A percentile compares a stretch with the other conserved stretches of the same genome.
Evolutionary conservation across 2,113 vertebrate genomes (phyloP).

Genomic region (Myocastor coypus): DNA sequence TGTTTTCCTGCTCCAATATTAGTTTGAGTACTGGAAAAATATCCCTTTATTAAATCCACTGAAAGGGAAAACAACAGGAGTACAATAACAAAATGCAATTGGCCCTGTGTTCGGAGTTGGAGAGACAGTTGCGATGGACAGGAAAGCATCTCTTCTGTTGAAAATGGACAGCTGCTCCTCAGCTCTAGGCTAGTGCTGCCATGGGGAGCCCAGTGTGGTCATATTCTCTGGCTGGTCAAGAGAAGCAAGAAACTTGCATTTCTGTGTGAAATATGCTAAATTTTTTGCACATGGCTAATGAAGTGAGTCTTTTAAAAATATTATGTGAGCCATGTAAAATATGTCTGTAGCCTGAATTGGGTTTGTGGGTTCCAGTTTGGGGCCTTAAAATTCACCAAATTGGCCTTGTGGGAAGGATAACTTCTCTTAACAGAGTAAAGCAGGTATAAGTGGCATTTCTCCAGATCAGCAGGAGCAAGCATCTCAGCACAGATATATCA

Average conservation of each 20-base stretch:
- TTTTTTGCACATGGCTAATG: not conserved
- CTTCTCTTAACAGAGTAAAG: conserved; percentile 12
- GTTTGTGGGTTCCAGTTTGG: not conserved
- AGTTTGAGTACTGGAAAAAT: too few relatives aligned
- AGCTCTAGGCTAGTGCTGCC: not conserved
- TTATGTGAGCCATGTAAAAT: not conserved
- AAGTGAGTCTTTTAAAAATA: conserved; percentile 33
- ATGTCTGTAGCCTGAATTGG: not conserved
- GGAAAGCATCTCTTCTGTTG: too few relatives aligned
- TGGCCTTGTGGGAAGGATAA: not conserved
- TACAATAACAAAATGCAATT: too few relatives aligned
- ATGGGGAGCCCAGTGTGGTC: not conserved
- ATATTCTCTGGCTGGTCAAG: conserved; percentile 22
- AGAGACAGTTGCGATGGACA: too few relatives aligned
- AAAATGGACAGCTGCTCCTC: too few relatives aligned
- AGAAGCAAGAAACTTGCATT: conserved; percentile 46
- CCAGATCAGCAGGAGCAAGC: not conserved
- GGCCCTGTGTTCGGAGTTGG: too few relatives aligned
- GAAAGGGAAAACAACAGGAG: too few relatives aligned
- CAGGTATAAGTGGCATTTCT: not conserved
- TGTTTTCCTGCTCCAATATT: too few relatives aligned
- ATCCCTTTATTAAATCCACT: too few relatives aligned
- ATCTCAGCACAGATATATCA: not conserved
- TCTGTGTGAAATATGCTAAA: not conserved
- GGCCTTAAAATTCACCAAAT: not conserved